Evolutionary conservation across 2,113 vertebrate genomes (phyloP).

Genomic region (Oryzias javanicus): DNA sequence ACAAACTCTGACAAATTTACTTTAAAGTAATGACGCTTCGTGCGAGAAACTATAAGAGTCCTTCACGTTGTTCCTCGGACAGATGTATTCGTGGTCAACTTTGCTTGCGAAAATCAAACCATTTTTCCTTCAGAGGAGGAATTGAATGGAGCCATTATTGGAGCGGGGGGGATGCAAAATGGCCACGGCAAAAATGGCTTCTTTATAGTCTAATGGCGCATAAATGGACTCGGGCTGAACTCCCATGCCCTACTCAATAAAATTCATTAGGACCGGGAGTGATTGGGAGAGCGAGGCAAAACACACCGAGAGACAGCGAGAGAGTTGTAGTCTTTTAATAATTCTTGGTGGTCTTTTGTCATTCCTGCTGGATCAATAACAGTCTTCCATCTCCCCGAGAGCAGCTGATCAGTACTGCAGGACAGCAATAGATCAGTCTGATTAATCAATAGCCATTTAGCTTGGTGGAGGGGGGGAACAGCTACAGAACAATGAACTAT

Average conservation of each 20-base stretch:
- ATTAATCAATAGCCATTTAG: constrained; percentile 77
- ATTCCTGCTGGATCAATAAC: constrained; percentile 64
- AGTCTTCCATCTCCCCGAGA: constrained; percentile 55
- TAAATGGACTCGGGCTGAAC: constrained; percentile 69
- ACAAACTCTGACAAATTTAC: constrained; percentile 17
- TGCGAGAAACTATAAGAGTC: constrained; percentile 26
- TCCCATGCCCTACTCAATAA: constrained; percentile 67
- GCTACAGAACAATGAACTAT: constrained; percentile 71
- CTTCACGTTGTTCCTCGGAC: constrained; percentile 25
- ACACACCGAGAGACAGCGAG: constrained; percentile 7
- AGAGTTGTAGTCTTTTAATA: constrained; percentile 71
- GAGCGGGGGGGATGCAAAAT: constrained; percentile 23
- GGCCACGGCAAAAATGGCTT: constrained; percentile 15
- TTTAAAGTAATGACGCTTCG: constrained; percentile 19
- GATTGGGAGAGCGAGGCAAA: constrained; percentile 30
- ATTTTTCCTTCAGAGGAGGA: constrained; percentile 15
- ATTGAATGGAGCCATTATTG: constrained; percentile 28
- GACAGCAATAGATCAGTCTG: constrained; percentile 71
- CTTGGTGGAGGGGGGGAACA: constrained; percentile 70
- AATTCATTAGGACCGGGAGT: constrained; percentile 66
- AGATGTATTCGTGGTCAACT: constrained; percentile 34
- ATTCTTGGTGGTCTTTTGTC: constrained; percentile 73
- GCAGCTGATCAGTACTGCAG: constrained; percentile 66
- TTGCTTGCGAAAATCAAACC: constrained; percentile 26
- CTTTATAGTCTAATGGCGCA: constrained; percentile 60